phyloP scores from a whole-genome alignment of 1,140 invertebrate genomes.

The Archivesica marissinica region DNA sequence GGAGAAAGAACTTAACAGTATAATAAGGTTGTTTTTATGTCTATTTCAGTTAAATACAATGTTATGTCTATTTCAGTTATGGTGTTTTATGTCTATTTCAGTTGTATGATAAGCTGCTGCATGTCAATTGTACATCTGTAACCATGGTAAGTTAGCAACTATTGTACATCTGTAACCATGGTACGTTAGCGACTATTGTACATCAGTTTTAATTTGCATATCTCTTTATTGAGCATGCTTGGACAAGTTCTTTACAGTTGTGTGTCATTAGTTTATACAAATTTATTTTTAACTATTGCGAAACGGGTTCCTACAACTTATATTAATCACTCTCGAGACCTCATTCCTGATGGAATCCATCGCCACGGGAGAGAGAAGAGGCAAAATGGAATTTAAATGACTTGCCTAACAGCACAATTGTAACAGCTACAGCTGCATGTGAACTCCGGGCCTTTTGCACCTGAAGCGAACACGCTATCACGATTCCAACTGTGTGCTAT shows the following conservation, averaged over 20 bases:
- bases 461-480: no score
- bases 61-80: neutral
- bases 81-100: constrained; percentile 37
- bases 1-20: neutral
- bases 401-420: no score
- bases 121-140: constrained; percentile 56
- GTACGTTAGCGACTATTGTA: neutral
- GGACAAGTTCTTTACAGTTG: neutral
- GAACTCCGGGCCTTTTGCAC: no score
- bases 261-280: no score
- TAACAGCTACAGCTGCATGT: no score
- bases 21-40: neutral
- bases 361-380: no score
- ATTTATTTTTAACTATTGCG: no score
- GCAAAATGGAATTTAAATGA: no score
- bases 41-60: neutral
- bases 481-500: neutral
- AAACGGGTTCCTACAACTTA: no score
- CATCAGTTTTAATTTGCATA: neutral
- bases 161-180: neutral
- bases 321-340: no score
- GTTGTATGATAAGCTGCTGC: constrained; percentile 41
- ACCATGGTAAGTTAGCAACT: constrained; percentile 39
- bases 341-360: no score
- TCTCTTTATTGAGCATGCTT: neutral